Percentiles rank a stretch among this genome's conserved stretches.
Conservation (phyloP, 2,888 invertebrate genomes). For the Sepiola atlantica region DNA sequence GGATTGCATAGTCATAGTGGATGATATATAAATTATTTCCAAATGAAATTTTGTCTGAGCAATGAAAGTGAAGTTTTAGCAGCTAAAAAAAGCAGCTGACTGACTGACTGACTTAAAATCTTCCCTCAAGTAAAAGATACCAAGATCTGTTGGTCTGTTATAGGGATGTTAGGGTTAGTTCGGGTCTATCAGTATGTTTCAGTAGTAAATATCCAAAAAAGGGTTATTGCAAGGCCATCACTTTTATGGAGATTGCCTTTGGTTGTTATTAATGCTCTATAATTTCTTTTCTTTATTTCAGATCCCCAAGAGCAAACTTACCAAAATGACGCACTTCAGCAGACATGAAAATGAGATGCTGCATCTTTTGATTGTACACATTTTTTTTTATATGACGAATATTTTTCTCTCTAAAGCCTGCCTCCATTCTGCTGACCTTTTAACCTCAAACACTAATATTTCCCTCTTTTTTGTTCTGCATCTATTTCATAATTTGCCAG, state of each 20-base stretch:
- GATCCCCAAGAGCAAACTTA: neutral
- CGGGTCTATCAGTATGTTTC: too few species aligned
- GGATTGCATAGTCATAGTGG: too few species aligned
- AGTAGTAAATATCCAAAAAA: too few species aligned
- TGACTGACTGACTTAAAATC: too few species aligned
- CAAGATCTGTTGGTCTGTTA: too few species aligned
- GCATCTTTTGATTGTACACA: neutral
- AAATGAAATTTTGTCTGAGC: too few species aligned
- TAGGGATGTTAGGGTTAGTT: too few species aligned
- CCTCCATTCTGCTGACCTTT: slow-evolving; percentile 16
- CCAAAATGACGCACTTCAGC: neutral
- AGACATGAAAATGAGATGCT: neutral
- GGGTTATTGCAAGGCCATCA: neutral
- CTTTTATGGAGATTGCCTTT: neutral
- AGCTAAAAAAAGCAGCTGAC: too few species aligned
- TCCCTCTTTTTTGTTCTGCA: neutral
- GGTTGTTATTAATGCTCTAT: neutral
- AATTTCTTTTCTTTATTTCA: neutral
- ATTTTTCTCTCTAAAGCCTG: neutral
- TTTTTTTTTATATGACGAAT: neutral
- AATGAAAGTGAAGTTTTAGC: too few species aligned
- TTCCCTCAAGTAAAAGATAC: too few species aligned
- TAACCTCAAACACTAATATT: neutral
- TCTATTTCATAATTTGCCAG: slow-evolving; percentile 12
- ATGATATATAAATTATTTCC: too few species aligned